These are phyloP conservation scores for Palythoa heliodiscus DNA, from an alignment of 92 coral and sea anemone species.

Conservation along the genomic window DNA sequence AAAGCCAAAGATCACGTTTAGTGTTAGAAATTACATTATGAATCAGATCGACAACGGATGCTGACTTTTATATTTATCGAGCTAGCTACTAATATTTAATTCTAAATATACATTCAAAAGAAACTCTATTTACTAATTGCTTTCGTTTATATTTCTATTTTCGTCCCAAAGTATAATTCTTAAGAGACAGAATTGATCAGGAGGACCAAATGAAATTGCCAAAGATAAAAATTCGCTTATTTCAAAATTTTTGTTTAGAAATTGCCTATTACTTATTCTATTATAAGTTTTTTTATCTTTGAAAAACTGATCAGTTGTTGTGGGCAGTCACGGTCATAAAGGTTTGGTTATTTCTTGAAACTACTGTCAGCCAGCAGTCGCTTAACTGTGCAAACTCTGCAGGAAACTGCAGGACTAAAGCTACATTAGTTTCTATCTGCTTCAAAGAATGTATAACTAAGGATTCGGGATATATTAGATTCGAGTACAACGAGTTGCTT, in stretches of 20 bases:
- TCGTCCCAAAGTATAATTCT: background rate
- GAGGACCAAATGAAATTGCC: background rate
- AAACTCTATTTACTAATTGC: background rate
- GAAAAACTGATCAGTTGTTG: background rate
- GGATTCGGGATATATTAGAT: too few relatives aligned
- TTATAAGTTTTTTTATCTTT: background rate
- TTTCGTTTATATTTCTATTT: background rate
- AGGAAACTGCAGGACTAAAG: too few relatives aligned
- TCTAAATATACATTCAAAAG: background rate
- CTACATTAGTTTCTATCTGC: background rate
- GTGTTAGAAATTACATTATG: too few relatives aligned
- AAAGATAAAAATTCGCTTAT: background rate
- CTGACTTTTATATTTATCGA: too few relatives aligned
- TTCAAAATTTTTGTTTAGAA: constrained; percentile 1
- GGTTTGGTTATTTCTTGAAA: too few relatives aligned
- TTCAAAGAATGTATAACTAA: too few relatives aligned
- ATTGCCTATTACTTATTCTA: background rate
- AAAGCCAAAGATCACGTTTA: too few relatives aligned
- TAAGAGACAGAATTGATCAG: background rate
- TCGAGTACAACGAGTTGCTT: background rate
- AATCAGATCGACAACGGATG: too few relatives aligned
- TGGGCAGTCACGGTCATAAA: background rate
- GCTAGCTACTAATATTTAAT: background rate
- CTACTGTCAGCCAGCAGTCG: too few relatives aligned
- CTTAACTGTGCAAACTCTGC: too few relatives aligned